These are phyloP conservation scores for Harmothoe impar DNA, from an alignment of 2,888 invertebrate genomes.

Conservation along the genomic window DNA sequence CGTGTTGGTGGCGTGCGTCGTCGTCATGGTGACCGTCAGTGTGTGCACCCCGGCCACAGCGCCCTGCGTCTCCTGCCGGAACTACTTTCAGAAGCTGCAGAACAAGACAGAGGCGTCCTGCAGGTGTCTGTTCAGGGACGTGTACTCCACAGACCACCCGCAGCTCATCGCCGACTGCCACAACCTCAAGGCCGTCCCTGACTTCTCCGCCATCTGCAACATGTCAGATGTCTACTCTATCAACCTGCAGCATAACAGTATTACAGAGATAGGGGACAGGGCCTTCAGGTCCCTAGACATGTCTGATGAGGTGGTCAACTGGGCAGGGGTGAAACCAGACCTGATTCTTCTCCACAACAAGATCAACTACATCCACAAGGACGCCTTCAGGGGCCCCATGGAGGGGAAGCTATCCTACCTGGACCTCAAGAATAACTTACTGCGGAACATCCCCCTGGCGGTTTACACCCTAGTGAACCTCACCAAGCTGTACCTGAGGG, in stretches of 20 bases:
- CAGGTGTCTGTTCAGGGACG: not conserved
- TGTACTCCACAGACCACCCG: slow-evolving; percentile 36
- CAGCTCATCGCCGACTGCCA: slow-evolving; percentile 47
- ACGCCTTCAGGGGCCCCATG: slow-evolving; percentile 39
- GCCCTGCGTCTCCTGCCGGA: not conserved
- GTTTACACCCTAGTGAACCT: slow-evolving; percentile 28
- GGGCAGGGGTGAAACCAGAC: slow-evolving; percentile 27
- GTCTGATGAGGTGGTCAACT: slow-evolving; percentile 15
- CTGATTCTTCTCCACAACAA: slow-evolving; percentile 10
- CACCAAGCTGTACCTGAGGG: slow-evolving; percentile 44
- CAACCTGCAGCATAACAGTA: not conserved
- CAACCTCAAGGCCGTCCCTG: not conserved
- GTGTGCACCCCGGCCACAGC: not conserved
- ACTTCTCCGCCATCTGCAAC: slow-evolving; percentile 20
- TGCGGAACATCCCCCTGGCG: not conserved
- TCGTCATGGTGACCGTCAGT: not conserved
- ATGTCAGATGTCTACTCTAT: slow-evolving; percentile 31
- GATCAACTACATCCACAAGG: slow-evolving; percentile 25
- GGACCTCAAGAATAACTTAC: not conserved
- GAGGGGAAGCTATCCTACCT: slow-evolving; percentile 4
- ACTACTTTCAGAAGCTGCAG: not conserved
- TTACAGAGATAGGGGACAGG: not conserved
- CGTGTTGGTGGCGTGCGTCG: not conserved
- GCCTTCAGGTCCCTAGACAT: slow-evolving; percentile 9
- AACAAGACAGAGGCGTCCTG: not conserved